These are phyloP conservation scores for Macrostomum lignano DNA, from an alignment of 1,140 invertebrate genomes.

Conservation along the genomic window DNA sequence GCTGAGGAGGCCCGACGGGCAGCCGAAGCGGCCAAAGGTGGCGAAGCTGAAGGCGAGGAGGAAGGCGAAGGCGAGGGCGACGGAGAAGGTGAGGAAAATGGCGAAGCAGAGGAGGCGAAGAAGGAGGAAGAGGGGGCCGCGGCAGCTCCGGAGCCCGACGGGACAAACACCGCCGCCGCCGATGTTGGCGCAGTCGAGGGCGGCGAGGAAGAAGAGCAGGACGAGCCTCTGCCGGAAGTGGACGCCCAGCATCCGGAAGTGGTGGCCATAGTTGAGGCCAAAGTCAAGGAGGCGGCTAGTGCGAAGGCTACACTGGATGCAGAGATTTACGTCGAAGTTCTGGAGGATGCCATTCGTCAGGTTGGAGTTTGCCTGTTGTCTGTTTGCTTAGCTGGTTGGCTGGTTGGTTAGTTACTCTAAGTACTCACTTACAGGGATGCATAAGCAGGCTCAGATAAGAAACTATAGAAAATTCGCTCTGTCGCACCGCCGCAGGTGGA, in stretches of 20 bases:
- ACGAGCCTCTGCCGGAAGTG: conserved; percentile 9
- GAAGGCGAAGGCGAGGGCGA: conserved; percentile 3
- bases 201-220: not conserved
- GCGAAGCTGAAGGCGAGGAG: conserved; percentile 6
- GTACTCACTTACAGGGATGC: too few relatives aligned
- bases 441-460: too few relatives aligned
- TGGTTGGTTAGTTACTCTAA: too few relatives aligned
- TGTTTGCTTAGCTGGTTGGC: too few relatives aligned
- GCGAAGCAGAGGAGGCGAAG: not conserved
- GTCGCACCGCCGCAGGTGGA: conserved; percentile 17
- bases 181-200: too few relatives aligned
- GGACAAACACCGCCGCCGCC: not conserved
- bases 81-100: conserved; percentile 3
- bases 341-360: conserved; percentile 16
- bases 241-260: conserved; percentile 21
- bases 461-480: conserved; percentile 11
- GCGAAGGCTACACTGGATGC: conserved; percentile 11
- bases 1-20: conserved; percentile 1
- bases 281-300: conserved; percentile 15
- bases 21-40: conserved; percentile 5
- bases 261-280: conserved; percentile 14
- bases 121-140: not conserved
- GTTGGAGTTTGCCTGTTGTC: too few relatives aligned
- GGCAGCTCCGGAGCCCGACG: too few relatives aligned
- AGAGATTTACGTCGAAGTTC: conserved; percentile 16